phyloP scores from a whole-genome alignment of 2,888 invertebrate species.

The Lithosia quadra region DNA sequence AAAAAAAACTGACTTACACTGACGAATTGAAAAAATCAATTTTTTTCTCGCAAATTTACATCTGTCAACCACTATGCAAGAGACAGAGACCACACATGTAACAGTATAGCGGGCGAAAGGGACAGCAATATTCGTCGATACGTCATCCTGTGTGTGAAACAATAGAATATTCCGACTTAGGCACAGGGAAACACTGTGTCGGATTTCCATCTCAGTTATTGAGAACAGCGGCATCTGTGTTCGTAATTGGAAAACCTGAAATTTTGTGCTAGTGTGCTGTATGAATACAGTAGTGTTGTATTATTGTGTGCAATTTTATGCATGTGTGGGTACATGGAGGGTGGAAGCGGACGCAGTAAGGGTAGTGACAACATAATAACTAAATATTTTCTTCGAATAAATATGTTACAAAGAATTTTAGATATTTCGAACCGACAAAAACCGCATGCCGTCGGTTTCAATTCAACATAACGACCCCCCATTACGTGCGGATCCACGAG shows the following conservation, averaged over 20 bases:
- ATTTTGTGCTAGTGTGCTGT: slow-evolving; percentile 47
- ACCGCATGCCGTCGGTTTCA: too few relatives aligned
- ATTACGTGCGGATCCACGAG: too few relatives aligned
- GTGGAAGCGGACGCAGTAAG: slow-evolving; percentile 76
- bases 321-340: slow-evolving; percentile 65
- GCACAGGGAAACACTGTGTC: slow-evolving; percentile 50
- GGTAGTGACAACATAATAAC: slow-evolving; percentile 61
- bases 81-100: slow-evolving; percentile 41
- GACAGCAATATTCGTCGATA: slow-evolving; percentile 57
- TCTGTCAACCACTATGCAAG: slow-evolving; percentile 55
- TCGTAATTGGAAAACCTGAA: slow-evolving; percentile 51
- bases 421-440: too few relatives aligned
- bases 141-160: slow-evolving; percentile 56
- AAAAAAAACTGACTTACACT: slow-evolving; percentile 35
- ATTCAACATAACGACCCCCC: too few relatives aligned
- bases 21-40: slow-evolving; percentile 45
- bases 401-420: neutral
- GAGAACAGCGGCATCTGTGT: slow-evolving; percentile 60
- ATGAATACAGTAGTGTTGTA: slow-evolving; percentile 31
- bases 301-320: slow-evolving; percentile 42
- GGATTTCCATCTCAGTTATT: slow-evolving; percentile 31
- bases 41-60: slow-evolving; percentile 54
- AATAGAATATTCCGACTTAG: slow-evolving; percentile 45
- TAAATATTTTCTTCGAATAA: neutral
- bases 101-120: slow-evolving; percentile 42